Percentiles rank a stretch among this genome's conserved stretches.
Conservation (phyloP, 2,888 invertebrate genomes). For the Phytoseiulus persimilis region DNA sequence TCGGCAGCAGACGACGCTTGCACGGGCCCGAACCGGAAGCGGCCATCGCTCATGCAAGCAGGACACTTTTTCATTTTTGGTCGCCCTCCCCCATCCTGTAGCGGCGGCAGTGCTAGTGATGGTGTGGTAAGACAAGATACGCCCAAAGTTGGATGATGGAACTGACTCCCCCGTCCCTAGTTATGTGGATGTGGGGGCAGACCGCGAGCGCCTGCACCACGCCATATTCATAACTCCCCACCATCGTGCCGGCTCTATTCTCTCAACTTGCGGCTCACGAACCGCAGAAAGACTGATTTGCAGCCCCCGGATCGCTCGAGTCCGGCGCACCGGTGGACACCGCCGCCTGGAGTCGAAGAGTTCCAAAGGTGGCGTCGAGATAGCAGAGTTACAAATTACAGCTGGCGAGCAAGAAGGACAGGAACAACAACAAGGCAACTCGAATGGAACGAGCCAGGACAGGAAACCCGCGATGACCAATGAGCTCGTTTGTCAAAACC, state of each 20-base stretch:
- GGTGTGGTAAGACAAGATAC: slow-evolving; percentile 5
- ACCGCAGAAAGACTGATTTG: neutral
- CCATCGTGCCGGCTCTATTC: neutral
- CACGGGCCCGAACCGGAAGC: neutral
- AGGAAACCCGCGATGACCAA: slow-evolving; percentile 5
- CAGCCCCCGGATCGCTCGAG: neutral
- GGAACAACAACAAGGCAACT: neutral
- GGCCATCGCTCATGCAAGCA: slow-evolving; percentile 5
- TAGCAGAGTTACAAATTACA: neutral
- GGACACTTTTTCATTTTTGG: neutral
- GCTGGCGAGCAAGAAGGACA: neutral
- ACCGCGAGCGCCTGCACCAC: neutral
- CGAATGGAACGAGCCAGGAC: neutral
- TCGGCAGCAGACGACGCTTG: neutral
- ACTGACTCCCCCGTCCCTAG: neutral
- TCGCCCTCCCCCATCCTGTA: neutral
- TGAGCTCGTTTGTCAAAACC: neutral
- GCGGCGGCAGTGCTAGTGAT: neutral
- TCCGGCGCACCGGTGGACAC: neutral
- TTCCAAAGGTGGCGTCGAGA: neutral
- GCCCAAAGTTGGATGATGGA: slow-evolving; percentile 5
- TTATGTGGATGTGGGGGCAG: neutral
- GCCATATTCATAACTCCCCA: slow-evolving; percentile 5
- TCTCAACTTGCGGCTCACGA: neutral
- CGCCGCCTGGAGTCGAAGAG: neutral